Evolutionary conservation across 2,113 vertebrate genomes (phyloP), one percentile per base, ranked within the genome.

Genomic region (Tragelaphus scriptus): DNA sequence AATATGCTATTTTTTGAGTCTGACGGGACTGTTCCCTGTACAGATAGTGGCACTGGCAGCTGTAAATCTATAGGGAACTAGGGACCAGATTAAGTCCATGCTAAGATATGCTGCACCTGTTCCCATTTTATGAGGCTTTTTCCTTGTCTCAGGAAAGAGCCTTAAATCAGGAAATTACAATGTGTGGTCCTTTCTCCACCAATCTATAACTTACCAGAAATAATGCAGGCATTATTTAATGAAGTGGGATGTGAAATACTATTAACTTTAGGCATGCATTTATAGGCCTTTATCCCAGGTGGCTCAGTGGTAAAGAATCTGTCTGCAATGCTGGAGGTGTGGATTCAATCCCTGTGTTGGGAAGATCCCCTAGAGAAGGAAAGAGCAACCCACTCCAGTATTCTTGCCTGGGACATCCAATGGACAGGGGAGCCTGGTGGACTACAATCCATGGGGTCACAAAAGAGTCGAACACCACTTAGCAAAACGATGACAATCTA

Each of bases 101-200:
- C 26, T 75, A 85, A 71, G 47, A 84, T 82, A 92, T 65, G 14
- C 12, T 58, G 8, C 23, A 82, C 75, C 32, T 51, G 32, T 36
- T 51, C 53, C 68, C 26, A 95, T 51, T 56, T 85, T 85, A 89
- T 68, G 25, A 94, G 30, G n/a, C 23, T 81, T 81, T 82, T 30
- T 86, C 53, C 65, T 95, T 95, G 6, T 88, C 13, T 95, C 63
- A 89, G n/a, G n/a, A 71, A 71, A 71, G n/a, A 71, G n/a, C n/a
- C 68, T 77, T 77, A 94, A 96, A 77, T 58, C 80, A 77, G 55
- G n/a, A 95, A 87, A 92, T 94, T 90, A 90, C 19, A 77, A 28
- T 19, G 13, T 51, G 19, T 93, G 30, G 36, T 30, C 84, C n/a
- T 95, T 96, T 96, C 82, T 30, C 44, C 51, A 88, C 14, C 44